Percentiles rank a stretch among this genome's conserved stretches.
Conservation (phyloP, 2,113 vertebrate species). For the Pantherophis guttatus region DNA sequence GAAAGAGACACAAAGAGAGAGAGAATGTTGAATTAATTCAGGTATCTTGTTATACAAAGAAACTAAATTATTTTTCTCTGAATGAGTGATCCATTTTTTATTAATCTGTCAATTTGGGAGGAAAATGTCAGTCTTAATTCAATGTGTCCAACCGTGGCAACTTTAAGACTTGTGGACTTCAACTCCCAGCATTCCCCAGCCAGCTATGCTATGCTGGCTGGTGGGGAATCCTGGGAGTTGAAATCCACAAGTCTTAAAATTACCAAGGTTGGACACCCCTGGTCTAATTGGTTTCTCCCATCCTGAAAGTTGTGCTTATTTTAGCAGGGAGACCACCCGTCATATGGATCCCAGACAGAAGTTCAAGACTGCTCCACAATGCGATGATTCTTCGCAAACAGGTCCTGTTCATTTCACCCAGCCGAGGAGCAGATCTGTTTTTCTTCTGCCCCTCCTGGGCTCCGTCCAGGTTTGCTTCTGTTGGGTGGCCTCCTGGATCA, state of each 20-base stretch:
- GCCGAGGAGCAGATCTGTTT: background rate
- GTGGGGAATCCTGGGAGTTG: too few species aligned
- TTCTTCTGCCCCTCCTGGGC: background rate
- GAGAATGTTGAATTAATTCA: background rate
- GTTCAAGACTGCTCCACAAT: constrained; percentile 14
- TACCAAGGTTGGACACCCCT: background rate
- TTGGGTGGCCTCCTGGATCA: background rate
- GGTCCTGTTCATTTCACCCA: background rate
- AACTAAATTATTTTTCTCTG: background rate
- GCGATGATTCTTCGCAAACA: constrained; percentile 18
- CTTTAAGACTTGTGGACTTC: background rate
- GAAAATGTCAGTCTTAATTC: background rate
- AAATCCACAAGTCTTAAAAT: too few species aligned
- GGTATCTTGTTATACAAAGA: background rate
- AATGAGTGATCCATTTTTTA: background rate
- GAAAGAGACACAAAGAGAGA: too few species aligned
- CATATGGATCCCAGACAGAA: constrained; percentile 45
- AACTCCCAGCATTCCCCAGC: background rate
- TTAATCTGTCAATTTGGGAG: background rate
- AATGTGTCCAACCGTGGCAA: background rate
- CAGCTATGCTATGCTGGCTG: too few species aligned
- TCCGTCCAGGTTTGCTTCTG: background rate
- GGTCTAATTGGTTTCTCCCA: background rate
- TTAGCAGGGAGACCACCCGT: constrained; percentile 52
- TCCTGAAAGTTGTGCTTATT: constrained; percentile 9